Evolutionary conservation across 2,113 vertebrate species (phyloP), one percentile per base, ranked within the genome.

Genomic region (Rhegmatorhina hoffmannsi): DNA sequence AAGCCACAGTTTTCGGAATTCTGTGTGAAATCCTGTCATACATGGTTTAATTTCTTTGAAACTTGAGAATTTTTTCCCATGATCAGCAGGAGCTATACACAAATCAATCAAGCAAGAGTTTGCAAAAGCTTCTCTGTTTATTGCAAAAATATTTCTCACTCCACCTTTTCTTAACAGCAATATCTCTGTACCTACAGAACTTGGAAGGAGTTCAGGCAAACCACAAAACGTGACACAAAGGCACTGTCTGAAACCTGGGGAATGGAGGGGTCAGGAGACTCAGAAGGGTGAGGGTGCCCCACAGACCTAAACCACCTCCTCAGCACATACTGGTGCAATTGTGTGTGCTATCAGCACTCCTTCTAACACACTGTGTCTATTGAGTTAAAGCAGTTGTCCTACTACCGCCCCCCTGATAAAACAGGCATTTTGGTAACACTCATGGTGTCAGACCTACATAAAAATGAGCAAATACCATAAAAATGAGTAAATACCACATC

Each of bases 211-310:
- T n/a, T 67, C 26, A 76, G 40, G 28, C 34, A 76, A 83, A 58
- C 15, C 6, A 49, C 0, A 40, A 73, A 33, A 55, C 2, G 1
- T 17, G 23, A 49, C 0, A 3, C 26, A 53, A 83, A 64, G 50
- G 36, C 66, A 47, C 8, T 50, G 53, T 24, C 15, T 20, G n/a
- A 53, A 73, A 36, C 16, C 31, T 29, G 18, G 18, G 15, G 46
- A 75, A 69, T 16, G 1, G 4, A 25, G 5, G 44, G 21, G 21
- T 36, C 29, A 20, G 66, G 18, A 44, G 23, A 38, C 17, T 38
- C 43, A 29, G 40, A 58, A 26, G 34, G 36, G 47, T 11, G 8
- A 60, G 16, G 1, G 0, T 18, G 66, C 11, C 60, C 28, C 46
- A 43, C 19, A 1, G 13, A 68, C 26, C 10, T 47, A 18, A 62